phyloP scores from a whole-genome alignment of 1,140 invertebrate genomes.

The Drosophila ohnishii region DNA sequence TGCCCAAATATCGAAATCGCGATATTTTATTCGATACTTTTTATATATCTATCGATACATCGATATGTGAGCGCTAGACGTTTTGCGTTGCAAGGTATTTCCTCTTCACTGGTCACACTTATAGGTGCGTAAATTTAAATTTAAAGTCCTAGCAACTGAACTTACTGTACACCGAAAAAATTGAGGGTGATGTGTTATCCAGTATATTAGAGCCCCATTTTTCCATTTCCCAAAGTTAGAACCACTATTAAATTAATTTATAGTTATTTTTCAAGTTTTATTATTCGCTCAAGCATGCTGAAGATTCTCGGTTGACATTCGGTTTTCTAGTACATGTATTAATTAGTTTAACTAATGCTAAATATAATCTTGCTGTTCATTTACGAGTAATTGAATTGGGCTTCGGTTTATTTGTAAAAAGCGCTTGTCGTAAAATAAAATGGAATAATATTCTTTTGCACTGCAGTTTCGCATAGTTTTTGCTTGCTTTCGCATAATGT shows the following conservation, averaged over 20 bases:
- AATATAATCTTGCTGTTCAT: conserved; percentile 63
- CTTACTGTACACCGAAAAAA: not conserved
- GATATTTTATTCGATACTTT: too few species aligned
- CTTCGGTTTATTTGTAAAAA: conserved; percentile 68
- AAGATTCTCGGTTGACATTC: conserved; percentile 69
- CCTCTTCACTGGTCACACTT: not conserved
- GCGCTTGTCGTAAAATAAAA: conserved; percentile 78
- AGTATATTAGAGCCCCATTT: too few species aligned
- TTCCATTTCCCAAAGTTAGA: not conserved
- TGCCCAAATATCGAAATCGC: too few species aligned
- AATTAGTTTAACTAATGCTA: conserved; percentile 76
- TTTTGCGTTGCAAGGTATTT: not conserved
- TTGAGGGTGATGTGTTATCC: too few species aligned
- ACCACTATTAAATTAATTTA: not conserved
- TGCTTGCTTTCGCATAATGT: conserved; percentile 49
- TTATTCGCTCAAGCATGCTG: conserved; percentile 72
- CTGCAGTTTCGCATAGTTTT: conserved; percentile 68
- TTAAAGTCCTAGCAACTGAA: not conserved
- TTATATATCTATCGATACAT: not conserved
- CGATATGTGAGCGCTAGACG: not conserved
- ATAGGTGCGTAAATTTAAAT: not conserved
- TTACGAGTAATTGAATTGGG: conserved; percentile 51
- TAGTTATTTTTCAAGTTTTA: conserved; percentile 63
- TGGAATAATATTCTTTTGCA: conserved; percentile 70
- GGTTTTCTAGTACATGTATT: conserved; percentile 63